Evolutionary conservation across 37 sponge, comb jelly and placozoan genomes (phyloP), one percentile per base, ranked within the genome.

Genomic region (Agelas oroides): DNA sequence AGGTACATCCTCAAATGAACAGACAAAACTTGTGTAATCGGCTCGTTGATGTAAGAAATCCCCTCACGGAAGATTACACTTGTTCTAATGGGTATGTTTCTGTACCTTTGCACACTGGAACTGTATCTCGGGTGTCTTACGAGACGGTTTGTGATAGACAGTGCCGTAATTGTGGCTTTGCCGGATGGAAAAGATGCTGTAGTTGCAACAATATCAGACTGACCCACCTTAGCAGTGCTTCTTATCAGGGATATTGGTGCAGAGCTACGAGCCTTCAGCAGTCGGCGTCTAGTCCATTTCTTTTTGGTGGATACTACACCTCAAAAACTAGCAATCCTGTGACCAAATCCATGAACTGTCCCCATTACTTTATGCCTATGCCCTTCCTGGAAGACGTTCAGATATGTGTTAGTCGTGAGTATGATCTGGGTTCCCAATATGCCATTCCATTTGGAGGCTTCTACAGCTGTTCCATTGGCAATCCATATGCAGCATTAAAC

Each of bases 391-490:
- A 83, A 53, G 82, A 90, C 37, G 66, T 87, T 14, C 53, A 70
- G 20, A 84, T 94, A 0, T 90, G 94, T 53, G 87, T 86, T 33
- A 89, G 87, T 31, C 65, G 53, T 61, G 87, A 88, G 38, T 87
- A 92, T 58, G 92, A 92, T 27, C 37, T 70, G 40, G 94, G 83
- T 6, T 65, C 20, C 61, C 57, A 37, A 24, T 86, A 56, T 69
- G 67, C 91, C 23, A 24, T 89, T 14, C 87, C 86, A 19, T 93
- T 93, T 82, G 90, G 73, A 30, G 94, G 94, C 18, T 89, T 93
- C 38, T 75, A 86, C 17, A 93, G 94, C 69, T 93, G 94, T 30
- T 39, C 27, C 1, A 69, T 75, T 24, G 94, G 94, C 18, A 93
- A 93, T 58, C 94, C 90, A 0, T 34, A 89, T 33, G 94, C 94